Base-by-base conservation (phyloP, 1,140 invertebrate genomes). In the Marisa cornuarietis region DNA sequence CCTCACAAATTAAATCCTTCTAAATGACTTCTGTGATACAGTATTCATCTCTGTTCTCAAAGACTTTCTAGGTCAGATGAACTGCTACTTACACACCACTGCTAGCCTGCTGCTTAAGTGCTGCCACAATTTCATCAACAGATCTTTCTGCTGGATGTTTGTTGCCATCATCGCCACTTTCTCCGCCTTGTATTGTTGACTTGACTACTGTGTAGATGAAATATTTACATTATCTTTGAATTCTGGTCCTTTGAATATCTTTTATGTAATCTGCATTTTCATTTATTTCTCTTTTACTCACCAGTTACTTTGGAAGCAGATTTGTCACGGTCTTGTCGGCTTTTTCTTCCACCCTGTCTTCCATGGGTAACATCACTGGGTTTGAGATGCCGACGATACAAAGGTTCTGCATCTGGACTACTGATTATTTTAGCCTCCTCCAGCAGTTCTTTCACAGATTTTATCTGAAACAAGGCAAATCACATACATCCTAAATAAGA, bases 61-160 rank as follows among this genome's bases (percentile, higher is more conserved):
- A 42, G 31, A 2, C 6, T 42, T 42, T 42, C 31, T 42, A 6
- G 31, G 3, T 42, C 31, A 42, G 31, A 42, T 42, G 31, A 68
- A 77, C 14, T 22, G 11, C 58, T 62, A 81, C 87, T 82, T 82
- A 86, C 84, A 79, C 72, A 65, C 83, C 83, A 61, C 80, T 78
- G 49, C 79, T 69, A 20, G 83, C 80, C 68, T 85, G 85, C 65
- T 83, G 82, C 51, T 82, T 80, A 31, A 89, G 81, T 61, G 85
- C 85, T 16, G 86, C 83, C 22, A 89, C 88, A 73, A 89, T 89
- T 79, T 89, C 87, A 84, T 89, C 88, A 16, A 89, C 88, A 24
- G 88, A 84, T 77, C 88, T 81, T 66, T 88, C 87, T 26, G 80
- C 66, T 54, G 83, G 63, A n/a, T 75, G 72, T 22, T 77, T 61